Conservation (phyloP, 2,113 vertebrate species). For the Tyrannus savana region DNA sequence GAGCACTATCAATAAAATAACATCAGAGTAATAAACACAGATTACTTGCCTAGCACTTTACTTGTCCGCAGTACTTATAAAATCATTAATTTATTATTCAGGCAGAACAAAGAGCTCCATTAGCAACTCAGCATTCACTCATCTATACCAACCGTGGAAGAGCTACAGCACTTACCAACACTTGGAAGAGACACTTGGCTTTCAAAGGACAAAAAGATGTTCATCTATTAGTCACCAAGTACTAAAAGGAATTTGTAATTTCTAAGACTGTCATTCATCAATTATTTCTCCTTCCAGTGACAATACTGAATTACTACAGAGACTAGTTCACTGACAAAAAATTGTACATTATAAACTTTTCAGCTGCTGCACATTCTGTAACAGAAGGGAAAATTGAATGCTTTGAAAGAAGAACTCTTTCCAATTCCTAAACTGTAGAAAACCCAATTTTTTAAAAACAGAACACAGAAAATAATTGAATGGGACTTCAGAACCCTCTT, state of each 20-base stretch:
- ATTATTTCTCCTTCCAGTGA: not conserved
- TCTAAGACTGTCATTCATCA: not conserved
- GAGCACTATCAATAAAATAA: not conserved
- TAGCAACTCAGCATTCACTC: not conserved
- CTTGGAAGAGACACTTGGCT: not conserved
- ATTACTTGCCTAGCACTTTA: not conserved
- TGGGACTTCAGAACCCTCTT: not conserved
- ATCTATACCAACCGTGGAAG: not conserved
- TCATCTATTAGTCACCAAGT: not conserved
- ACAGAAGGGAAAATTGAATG: not conserved
- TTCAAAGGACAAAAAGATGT: not conserved
- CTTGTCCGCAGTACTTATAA: not conserved
- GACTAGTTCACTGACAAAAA: not conserved
- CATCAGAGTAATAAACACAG: not conserved
- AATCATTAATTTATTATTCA: conserved; percentile 10
- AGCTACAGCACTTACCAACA: not conserved
- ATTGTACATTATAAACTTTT: not conserved
- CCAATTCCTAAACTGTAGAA: not conserved
- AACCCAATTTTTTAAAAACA: not conserved
- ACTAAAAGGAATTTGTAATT: not conserved
- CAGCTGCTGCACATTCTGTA: not conserved
- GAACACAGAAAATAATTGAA: not conserved
- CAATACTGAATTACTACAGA: not conserved
- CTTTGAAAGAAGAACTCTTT: not conserved
- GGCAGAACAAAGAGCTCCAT: not conserved